Conservation (phyloP, 2,113 vertebrate species). For the Vulpes ferrilata region DNA sequence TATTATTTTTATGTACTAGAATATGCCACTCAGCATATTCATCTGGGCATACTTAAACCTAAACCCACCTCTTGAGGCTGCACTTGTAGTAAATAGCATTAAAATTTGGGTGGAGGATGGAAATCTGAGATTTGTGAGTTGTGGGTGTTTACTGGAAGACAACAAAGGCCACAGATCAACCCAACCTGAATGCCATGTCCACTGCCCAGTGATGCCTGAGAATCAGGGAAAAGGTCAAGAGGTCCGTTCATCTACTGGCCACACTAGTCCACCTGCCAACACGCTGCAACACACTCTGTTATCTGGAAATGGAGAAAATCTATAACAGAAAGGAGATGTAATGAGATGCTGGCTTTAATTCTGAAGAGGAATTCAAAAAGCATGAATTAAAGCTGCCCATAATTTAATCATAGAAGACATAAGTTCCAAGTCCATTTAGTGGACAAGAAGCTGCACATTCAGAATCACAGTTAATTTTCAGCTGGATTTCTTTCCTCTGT, state of each 20-base stretch:
- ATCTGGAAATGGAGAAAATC: constrained; percentile 26
- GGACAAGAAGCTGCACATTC: constrained; percentile 65
- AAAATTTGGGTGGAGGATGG: background rate
- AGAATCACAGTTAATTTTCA: constrained; percentile 24
- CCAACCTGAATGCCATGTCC: constrained; percentile 50
- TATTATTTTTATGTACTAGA: constrained; percentile 52
- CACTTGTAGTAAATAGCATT: constrained; percentile 16
- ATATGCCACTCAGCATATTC: constrained; percentile 47
- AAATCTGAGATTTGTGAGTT: constrained; percentile 7
- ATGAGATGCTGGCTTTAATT: constrained; percentile 65
- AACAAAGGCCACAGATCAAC: background rate
- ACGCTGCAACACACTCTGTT: background rate
- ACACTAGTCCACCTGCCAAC: background rate
- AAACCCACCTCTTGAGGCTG: background rate
- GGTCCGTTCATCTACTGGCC: constrained; percentile 62
- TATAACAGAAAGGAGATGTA: constrained; percentile 8
- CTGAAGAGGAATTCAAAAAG: constrained; percentile 54
- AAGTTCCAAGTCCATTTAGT: constrained; percentile 42
- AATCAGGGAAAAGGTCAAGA: constrained; percentile 65
- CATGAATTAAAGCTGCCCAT: constrained; percentile 65
- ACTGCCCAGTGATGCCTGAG: constrained; percentile 60
- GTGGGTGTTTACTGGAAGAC: background rate
- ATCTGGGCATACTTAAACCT: constrained; percentile 35
- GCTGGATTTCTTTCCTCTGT: background rate
- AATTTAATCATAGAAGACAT: constrained; percentile 38